These are phyloP conservation scores for Himalopsyche anomala DNA, from an alignment of 2,888 invertebrate species.

Conservation along the genomic window DNA sequence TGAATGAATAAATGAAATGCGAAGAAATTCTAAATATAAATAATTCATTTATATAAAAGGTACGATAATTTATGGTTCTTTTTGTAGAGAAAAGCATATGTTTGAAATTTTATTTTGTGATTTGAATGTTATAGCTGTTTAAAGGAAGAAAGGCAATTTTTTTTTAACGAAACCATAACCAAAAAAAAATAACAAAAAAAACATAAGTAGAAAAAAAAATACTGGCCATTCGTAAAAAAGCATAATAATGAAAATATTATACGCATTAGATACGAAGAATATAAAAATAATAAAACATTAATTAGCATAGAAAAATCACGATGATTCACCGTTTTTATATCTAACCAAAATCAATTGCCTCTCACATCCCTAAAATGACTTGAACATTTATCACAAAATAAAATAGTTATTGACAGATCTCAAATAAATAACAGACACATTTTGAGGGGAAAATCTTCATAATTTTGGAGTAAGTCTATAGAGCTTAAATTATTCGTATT, in stretches of 20 bases:
- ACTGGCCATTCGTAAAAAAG: neutral
- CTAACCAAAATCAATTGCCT: neutral
- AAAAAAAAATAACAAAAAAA: neutral
- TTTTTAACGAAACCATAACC: neutral
- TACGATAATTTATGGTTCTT: no score
- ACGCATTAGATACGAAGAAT: neutral
- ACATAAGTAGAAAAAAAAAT: neutral
- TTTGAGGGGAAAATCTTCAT: neutral
- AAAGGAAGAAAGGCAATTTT: no score
- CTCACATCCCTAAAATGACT: neutral
- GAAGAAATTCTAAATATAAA: no score
- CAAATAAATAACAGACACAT: neutral
- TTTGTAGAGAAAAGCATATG: no score
- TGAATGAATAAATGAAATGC: no score
- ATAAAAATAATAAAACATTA: neutral
- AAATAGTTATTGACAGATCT: neutral
- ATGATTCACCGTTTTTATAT: constrained; percentile 35
- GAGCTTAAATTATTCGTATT: no score
- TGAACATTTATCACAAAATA: neutral
- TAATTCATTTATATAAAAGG: no score
- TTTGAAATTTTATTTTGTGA: no score
- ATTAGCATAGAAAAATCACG: constrained; percentile 22
- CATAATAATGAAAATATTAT: neutral
- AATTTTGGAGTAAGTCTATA: no score
- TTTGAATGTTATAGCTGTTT: no score